A percentile compares a stretch with the other conserved stretches of the same genome.
These are phyloP conservation scores for Hybognathus amarus DNA, from an alignment of 2,797 vertebrate species.

Conservation along the genomic window DNA sequence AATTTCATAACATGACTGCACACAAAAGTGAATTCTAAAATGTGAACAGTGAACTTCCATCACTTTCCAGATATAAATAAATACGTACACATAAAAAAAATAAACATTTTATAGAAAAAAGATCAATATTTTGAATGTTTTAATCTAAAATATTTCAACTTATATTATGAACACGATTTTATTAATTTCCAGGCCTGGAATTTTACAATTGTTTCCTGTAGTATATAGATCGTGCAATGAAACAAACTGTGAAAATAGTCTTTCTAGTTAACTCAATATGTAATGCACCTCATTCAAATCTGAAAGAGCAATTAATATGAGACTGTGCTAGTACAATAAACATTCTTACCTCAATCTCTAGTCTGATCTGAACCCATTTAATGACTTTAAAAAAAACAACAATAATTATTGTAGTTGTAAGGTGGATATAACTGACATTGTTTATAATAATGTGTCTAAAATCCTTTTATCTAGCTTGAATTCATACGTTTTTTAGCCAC, in stretches of 20 bases:
- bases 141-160: neutral
- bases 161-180: neutral
- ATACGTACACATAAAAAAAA: neutral
- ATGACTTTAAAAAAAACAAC: neutral
- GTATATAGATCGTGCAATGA: neutral
- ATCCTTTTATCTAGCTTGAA: conserved; percentile 8
- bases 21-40: neutral
- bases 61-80: neutral
- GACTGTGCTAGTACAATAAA: neutral
- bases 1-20: neutral
- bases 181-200: neutral
- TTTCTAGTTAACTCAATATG: neutral
- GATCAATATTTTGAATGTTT: neutral
- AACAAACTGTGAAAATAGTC: neutral
- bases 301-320: neutral
- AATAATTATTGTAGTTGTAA: neutral
- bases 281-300: neutral
- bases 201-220: neutral
- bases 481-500: conserved; percentile 29
- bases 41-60: neutral
- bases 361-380: conserved; percentile 12
- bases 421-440: neutral
- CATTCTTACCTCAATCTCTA: conserved; percentile 22
- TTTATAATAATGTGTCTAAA: conserved; percentile 19
- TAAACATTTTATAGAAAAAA: neutral